Evolutionary conservation across 2,888 invertebrate genomes (phyloP).

Genomic region (Aplocera efformata): DNA sequence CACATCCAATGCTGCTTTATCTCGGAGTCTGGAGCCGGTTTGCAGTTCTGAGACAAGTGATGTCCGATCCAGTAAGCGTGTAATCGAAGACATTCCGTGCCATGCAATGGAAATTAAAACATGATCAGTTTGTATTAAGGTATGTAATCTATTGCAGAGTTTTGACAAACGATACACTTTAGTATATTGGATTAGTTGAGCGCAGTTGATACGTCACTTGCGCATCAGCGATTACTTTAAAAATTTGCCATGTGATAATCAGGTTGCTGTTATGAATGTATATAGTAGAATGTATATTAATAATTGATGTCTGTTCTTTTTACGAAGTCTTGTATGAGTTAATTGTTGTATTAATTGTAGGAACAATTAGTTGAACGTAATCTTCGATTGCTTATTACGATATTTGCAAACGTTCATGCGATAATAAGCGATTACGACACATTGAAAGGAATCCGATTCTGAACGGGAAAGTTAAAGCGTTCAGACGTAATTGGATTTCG

Average conservation of each 20-base stretch:
- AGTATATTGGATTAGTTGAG: conserved; percentile 16
- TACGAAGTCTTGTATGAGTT: background rate
- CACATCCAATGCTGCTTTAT: conserved; percentile 47
- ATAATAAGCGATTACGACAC: conserved; percentile 33
- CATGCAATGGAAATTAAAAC: conserved; percentile 5
- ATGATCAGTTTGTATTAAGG: conserved; percentile 9
- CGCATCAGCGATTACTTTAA: conserved; percentile 45
- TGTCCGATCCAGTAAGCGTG: conserved; percentile 43
- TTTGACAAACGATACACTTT: conserved; percentile 12
- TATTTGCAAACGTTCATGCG: conserved; percentile 15
- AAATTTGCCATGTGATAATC: conserved; percentile 55
- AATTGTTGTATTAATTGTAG: background rate
- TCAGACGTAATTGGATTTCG: conserved; percentile 56
- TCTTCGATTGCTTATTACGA: conserved; percentile 9
- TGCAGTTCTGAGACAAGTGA: conserved; percentile 36
- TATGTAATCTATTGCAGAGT: conserved; percentile 6
- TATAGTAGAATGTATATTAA: conserved; percentile 19
- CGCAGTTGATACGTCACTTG: conserved; percentile 34
- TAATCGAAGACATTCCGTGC: conserved; percentile 29
- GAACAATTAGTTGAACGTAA: background rate
- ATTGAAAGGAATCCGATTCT: conserved; percentile 39
- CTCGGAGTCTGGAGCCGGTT: conserved; percentile 35
- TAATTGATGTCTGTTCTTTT: background rate
- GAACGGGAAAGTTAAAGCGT: conserved; percentile 41
- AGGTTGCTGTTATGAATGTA: conserved; percentile 41